Evolutionary conservation across 2,888 invertebrate species (phyloP), one percentile per base, ranked within the genome.

Genomic region (Criorhina ranunculi): DNA sequence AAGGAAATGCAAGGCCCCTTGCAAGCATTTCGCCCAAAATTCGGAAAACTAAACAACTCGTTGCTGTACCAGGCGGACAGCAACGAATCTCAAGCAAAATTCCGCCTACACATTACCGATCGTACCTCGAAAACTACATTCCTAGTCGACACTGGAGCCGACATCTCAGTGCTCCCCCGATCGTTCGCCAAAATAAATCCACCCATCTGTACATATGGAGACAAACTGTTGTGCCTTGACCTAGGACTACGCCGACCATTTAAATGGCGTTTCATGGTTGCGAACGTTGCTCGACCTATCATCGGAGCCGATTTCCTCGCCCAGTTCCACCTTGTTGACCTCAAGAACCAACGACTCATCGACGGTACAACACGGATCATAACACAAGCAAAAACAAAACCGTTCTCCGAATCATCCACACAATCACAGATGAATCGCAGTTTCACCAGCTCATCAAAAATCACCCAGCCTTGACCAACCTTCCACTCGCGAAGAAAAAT

Each of bases 371-470:
- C 35, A n/a, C 55, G 15, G 33, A 35, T 55, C 9, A 24, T 31
- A 35, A 15, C 35, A 5, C 55, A 24, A 17, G 55, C 15, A 33
- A 33, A n/a, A 17, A 33, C 33, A 17, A 55, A 59, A 59, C 2
- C 0, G 2, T 40, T 6, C 57, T n/a, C 17, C 11, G 37, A 37
- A 4, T 24, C 37, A 37, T 57, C 37, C 37, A 57, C 5, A 57
- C 57, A 19, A 57, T 57, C 3, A 5, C 57, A 9, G 57, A 57
- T 3, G 57, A 57, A n/a, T 57, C 33, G 9, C 57, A 57, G n/a
- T 24, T 11, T 17, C 35, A 35, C n/a, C 35, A 57, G 37, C 35
- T 57, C 8, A 5, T 57, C 9, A 33, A 35, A 35, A 35, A 35
- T 35, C 35, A 55, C 11, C 35, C 55, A 15, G 12, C 55, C 9